Evolutionary conservation across 92 coral and sea anemone species (phyloP), one percentile per base, ranked within the genome.

Genomic region (Meandrina meandrites): DNA sequence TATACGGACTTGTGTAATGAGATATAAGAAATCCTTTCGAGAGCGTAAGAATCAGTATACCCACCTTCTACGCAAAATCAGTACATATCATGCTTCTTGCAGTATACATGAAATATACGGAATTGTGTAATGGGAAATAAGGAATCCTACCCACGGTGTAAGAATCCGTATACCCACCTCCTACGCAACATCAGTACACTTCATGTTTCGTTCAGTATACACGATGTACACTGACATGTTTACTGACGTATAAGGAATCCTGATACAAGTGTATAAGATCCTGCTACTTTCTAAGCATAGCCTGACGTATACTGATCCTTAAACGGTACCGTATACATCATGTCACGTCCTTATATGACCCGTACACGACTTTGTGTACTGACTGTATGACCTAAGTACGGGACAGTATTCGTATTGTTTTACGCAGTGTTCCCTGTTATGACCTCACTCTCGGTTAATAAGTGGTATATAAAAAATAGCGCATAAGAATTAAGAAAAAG

Each of bases 231-330:
- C 70, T 8, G 70, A 19, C 70, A 22, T 64, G 28, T 64, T 12
- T n/a, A 64, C 11, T 64, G 70, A 64, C 30, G 31, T 19, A 64
- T 5, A 19, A 17, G 70, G 11, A 19, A 64, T 64, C 27, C 70
- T 24, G 9, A 1, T 27, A 64, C 70, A 27, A 64, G 70, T 64
- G 70, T 21, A 24, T 21, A 27, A 64, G 10, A 21, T 27, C 31
- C 28, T 64, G 8, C 70, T 27, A 21, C 21, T 64, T 64, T 64
- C 30, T 64, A 21, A 30, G 30, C 70, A 0, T 64, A 64, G 70
- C 70, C 70, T 64, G 70, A 64, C 70, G 30, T 64, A 64, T 64
- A 64, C 70, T 64, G 30, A 64, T 64, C 70, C 70, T 19, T 64
- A 19, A 0, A 64, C 70, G 16, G 30, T 64, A 64, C 70, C 70